These are phyloP conservation scores for Bos javanicus DNA, from an alignment of 2,113 vertebrate genomes.

Conservation along the genomic window DNA sequence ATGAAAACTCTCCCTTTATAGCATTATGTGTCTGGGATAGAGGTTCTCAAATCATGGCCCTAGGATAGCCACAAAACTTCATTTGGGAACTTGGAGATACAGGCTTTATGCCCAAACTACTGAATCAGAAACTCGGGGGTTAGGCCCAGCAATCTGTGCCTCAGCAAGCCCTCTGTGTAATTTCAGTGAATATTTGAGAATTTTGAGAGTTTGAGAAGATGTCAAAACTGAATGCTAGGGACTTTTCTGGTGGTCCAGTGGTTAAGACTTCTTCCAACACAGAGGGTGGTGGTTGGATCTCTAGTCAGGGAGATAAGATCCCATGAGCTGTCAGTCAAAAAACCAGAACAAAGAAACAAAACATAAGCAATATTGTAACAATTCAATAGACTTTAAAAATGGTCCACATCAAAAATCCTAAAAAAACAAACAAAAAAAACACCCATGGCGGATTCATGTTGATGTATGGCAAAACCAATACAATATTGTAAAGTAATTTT, in stretches of 20 bases:
- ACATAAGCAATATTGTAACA: not conserved
- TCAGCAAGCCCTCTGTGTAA: not conserved
- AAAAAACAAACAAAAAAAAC: not conserved
- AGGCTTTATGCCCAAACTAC: not conserved
- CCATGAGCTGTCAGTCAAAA: not conserved
- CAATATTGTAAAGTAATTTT: too few relatives aligned
- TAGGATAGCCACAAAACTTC: not conserved
- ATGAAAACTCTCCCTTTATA: not conserved
- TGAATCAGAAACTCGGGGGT: not conserved
- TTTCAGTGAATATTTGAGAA: not conserved
- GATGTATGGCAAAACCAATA: too few relatives aligned
- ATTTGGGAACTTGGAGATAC: not conserved
- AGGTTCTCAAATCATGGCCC: not conserved
- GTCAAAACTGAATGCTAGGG: not conserved
- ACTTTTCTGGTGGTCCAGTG: not conserved
- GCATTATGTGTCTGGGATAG: not conserved
- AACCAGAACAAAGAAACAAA: not conserved
- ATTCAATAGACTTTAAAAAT: not conserved
- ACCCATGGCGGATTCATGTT: too few relatives aligned
- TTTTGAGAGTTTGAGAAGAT: not conserved
- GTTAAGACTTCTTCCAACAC: not conserved
- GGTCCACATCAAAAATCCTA: not conserved
- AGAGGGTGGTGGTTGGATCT: not conserved
- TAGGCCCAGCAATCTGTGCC: not conserved
- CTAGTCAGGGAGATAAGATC: not conserved